Base-by-base conservation (phyloP, 1,140 invertebrate species). In the Zaprionus ornatus region DNA sequence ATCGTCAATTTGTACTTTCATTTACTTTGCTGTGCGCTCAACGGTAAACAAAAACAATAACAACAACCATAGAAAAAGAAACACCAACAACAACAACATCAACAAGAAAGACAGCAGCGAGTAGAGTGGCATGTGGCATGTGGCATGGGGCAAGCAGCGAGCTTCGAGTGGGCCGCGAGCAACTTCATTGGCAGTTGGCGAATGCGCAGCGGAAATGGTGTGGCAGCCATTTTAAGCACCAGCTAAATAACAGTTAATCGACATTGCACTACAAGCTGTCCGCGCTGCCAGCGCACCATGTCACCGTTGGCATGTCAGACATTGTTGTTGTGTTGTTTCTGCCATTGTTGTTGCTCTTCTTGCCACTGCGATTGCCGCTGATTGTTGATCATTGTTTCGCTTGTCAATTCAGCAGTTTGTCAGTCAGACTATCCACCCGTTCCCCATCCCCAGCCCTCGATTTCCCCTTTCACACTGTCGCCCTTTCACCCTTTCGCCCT, bases 1-100 rank as follows among this genome's bases (percentile, higher is more conserved):
- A 90, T 88, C 81, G 80, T 71, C 84, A 90, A 88, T 85, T 85
- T 88, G 84, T 88, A 90, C 85, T 81, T 88, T 88, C 84, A 90
- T 90, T 84, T 90, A 88, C 84, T 84, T 90, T 84, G 62, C 77
- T 72, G 67, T 70, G 40, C 78, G 57, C 54, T 71, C 74, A 81
- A 81, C 80, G 77, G 42, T 79, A 68, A 79, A 72, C 72, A 66
- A 37, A 66, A 63, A 62, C 69, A 67, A 37, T n/a, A 60, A 27
- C 15, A 27, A 61, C n/a, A 35, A 37, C 42, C 19, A 48, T 17
- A 48, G 19, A 17, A 7, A 48, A 5, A n/a, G 19, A 1, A 48
- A n/a, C 15, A 40, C 1, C 37, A 40, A n/a, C 17, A 79, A 68
- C 76, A 62, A 29, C 66, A 63, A 65, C 64, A 72, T 55, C 65